These are phyloP conservation scores for Tetragonula carbonaria DNA, from an alignment of 2,888 invertebrate species.

Conservation along the genomic window DNA sequence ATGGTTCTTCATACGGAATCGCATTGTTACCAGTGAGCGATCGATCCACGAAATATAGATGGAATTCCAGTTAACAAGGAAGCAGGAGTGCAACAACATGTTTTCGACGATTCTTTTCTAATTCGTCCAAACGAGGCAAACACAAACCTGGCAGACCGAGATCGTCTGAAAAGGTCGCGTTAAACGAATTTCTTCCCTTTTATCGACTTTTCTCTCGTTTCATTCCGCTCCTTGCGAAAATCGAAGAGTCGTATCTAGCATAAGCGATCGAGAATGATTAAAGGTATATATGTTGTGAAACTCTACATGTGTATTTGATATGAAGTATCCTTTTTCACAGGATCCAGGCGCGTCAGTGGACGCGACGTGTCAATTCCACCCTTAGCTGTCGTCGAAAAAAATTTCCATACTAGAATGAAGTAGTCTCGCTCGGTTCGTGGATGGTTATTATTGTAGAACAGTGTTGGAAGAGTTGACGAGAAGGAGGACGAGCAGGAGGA, in stretches of 20 bases:
- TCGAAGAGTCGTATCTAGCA: conserved; percentile 10
- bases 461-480: background rate
- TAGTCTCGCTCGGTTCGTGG: background rate
- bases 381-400: conserved; percentile 31
- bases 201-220: too few relatives aligned
- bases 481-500: background rate
- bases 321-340: background rate
- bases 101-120: background rate
- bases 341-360: too few relatives aligned
- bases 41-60: conserved; percentile 26
- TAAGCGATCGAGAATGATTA: background rate
- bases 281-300: background rate
- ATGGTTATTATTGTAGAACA: conserved; percentile 8
- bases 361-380: conserved; percentile 19
- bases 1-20: conserved; percentile 8
- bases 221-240: background rate
- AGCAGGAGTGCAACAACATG: background rate
- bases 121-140: background rate
- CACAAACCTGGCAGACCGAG: too few relatives aligned
- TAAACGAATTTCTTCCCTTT: too few relatives aligned
- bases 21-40: conserved; percentile 14
- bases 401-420: conserved; percentile 53
- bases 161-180: too few relatives aligned
- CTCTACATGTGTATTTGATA: background rate
- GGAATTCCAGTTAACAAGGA: conserved; percentile 33